phyloP scores from a whole-genome alignment of 1,140 invertebrate genomes.

The Epicauta chinensis region DNA sequence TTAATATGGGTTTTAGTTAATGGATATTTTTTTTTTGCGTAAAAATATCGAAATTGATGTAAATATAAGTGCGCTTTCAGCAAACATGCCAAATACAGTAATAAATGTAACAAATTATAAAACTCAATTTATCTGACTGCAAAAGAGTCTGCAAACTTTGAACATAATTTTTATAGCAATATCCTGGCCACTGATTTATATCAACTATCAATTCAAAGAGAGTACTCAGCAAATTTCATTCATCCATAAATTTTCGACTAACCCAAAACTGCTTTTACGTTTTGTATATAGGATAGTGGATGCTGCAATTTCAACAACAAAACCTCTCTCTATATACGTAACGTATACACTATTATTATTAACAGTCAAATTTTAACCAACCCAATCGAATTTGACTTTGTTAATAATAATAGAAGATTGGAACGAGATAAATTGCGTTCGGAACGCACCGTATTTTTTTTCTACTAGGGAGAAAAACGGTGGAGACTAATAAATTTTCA shows the following conservation, averaged over 20 bases:
- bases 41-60: slow-evolving; percentile 19
- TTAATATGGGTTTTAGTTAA: too few relatives aligned
- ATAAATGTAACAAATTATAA: slow-evolving; percentile 38
- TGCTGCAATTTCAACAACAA: slow-evolving; percentile 20
- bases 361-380: too few relatives aligned
- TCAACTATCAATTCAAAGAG: slow-evolving; percentile 36
- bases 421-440: too few relatives aligned
- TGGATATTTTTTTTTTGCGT: background rate
- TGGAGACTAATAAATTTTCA: slow-evolving; percentile 32
- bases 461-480: too few relatives aligned
- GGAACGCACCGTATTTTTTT: too few relatives aligned
- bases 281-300: slow-evolving; percentile 26
- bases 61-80: slow-evolving; percentile 26
- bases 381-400: too few relatives aligned
- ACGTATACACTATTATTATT: too few relatives aligned
- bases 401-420: too few relatives aligned
- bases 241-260: slow-evolving; percentile 30
- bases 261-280: slow-evolving; percentile 30
- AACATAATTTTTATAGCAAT: slow-evolving; percentile 39
- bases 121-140: slow-evolving; percentile 37
- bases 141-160: slow-evolving; percentile 38
- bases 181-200: slow-evolving; percentile 38
- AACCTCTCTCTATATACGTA: too few relatives aligned
- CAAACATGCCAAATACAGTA: slow-evolving; percentile 32
- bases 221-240: slow-evolving; percentile 39